Evolutionary conservation across 2,888 invertebrate species (phyloP), one percentile per base, ranked within the genome.

Genomic region (Minunthozetes semirufus): DNA sequence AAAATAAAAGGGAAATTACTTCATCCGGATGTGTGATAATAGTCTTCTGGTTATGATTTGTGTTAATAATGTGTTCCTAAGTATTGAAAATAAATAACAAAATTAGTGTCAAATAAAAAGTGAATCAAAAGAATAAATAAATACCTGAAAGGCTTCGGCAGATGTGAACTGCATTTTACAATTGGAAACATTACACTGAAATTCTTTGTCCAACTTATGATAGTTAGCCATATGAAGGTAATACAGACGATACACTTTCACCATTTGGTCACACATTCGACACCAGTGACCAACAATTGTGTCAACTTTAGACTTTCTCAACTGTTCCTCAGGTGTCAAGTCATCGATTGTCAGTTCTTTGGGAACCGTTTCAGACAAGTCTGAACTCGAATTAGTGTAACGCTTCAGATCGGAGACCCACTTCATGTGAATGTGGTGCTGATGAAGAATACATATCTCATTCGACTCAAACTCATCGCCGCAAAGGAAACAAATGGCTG

Each of bases 361-460:
- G 17, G 46, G 19, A 19, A 2, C 27, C 22, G 25, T 66, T 2
- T 61, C 66, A 17, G 29, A 29, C 19, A 38, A 3, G 11, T 33
- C n/a, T 25, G 38, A 1, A 19, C 13, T 19, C 17, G 42, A 19
- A 19, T 48, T 66, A 6, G 42, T 66, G 29, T 53, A 53, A 13
- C 61, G 46, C 15, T 22, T 73, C 46, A 66, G 42, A 19, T 74
- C 71, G 17, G 50, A 71, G 0, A 79, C 77, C 80, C 80, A 80
- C 74, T 78, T 71, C 77, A 78, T 79, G 63, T 80, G 80, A 11
- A 79, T 78, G 76, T 80, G 80, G 75, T 79, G 78, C 53, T 78
- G 77, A 76, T 80, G 80, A 22, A 79, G 77, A 56, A 76, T 72
- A 56, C 76, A 77, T n/a, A 77, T 76, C 59, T 79, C 78, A 19